Evolutionary conservation across 2,113 vertebrate species (phyloP).

Genomic region (Machaerirhynchus nigripectus): DNA sequence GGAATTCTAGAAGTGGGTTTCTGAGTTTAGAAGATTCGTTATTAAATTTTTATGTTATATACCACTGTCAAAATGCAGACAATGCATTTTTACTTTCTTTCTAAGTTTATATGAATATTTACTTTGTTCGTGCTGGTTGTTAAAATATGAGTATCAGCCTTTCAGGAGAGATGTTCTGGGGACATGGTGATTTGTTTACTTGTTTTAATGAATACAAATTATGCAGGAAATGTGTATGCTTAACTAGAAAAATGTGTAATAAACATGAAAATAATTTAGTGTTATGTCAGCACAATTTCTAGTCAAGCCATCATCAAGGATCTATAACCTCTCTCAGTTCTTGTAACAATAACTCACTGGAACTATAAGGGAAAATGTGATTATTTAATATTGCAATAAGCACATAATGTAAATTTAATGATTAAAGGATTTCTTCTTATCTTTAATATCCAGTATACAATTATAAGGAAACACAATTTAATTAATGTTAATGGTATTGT

Average conservation of each 20-base stretch:
- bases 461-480: background rate
- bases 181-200: background rate
- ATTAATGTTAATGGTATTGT: background rate
- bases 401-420: background rate
- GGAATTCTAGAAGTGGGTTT: background rate
- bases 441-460: background rate
- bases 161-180: background rate
- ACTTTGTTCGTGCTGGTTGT: background rate
- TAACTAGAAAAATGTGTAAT: background rate
- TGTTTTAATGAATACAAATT: background rate
- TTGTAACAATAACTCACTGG: background rate
- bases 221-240: background rate
- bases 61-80: background rate
- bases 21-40: background rate
- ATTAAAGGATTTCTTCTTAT: conserved; percentile 18
- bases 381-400: conserved; percentile 22
- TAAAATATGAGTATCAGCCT: background rate
- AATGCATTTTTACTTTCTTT: background rate
- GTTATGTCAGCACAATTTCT: background rate
- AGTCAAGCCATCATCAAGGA: background rate
- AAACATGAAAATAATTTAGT: background rate
- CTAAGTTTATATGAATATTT: background rate
- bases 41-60: background rate
- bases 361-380: background rate
- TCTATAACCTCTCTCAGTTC: background rate